These are phyloP conservation scores for Hozukius guyotensis DNA, from an alignment of 2,797 vertebrate species.

Conservation along the genomic window DNA sequence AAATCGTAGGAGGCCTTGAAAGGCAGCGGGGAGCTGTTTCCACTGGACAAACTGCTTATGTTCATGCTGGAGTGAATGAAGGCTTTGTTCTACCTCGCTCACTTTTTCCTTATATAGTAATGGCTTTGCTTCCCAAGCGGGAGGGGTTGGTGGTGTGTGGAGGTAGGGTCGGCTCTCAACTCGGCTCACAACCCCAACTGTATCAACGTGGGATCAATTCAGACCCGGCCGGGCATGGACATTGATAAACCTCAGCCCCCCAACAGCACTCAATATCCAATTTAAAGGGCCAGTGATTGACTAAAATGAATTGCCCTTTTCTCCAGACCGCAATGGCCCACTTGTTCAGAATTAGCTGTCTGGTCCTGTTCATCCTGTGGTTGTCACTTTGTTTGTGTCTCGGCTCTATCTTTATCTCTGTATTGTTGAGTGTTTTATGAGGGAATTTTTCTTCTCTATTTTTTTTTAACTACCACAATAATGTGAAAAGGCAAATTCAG, in stretches of 20 bases:
- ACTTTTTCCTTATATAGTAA: slow-evolving; percentile 72
- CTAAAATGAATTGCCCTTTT: slow-evolving; percentile 77
- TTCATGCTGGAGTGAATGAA: slow-evolving; percentile 58
- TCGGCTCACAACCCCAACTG: slow-evolving; percentile 65
- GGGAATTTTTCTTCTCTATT: background rate
- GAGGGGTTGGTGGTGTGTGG: slow-evolving; percentile 44
- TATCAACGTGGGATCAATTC: slow-evolving; percentile 77
- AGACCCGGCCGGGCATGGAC: slow-evolving; percentile 71
- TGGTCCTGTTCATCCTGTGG: slow-evolving; percentile 55
- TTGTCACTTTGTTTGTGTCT: slow-evolving; percentile 41
- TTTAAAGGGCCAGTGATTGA: slow-evolving; percentile 81
- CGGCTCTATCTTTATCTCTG: slow-evolving; percentile 23
- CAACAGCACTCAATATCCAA: slow-evolving; percentile 79
- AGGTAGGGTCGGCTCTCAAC: slow-evolving; percentile 37
- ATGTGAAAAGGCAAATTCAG: slow-evolving; percentile 26
- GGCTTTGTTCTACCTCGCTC: slow-evolving; percentile 66
- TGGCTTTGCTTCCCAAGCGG: slow-evolving; percentile 58
- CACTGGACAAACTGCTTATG: slow-evolving; percentile 55
- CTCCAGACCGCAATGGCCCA: slow-evolving; percentile 47
- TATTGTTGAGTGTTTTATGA: slow-evolving; percentile 18
- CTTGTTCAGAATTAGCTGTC: slow-evolving; percentile 69
- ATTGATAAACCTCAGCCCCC: slow-evolving; percentile 78
- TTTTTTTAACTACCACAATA: background rate
- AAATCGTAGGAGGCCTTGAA: slow-evolving; percentile 49
- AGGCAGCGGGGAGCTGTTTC: slow-evolving; percentile 25